Conservation (phyloP, 2,888 invertebrate genomes). For the Ceramica pisi region DNA sequence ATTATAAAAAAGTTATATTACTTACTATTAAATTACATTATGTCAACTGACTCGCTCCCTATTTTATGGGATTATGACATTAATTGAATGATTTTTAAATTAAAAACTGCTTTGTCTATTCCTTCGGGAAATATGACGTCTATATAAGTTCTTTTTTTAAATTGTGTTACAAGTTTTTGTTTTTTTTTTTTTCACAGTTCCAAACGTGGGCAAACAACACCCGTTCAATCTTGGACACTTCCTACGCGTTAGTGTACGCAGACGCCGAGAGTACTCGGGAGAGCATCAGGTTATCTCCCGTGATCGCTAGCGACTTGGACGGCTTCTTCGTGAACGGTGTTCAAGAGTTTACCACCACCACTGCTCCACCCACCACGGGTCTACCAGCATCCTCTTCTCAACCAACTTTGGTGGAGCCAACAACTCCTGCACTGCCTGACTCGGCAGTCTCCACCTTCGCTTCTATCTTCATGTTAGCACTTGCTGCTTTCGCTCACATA, state of each 20-base stretch:
- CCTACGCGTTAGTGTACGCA: conserved; percentile 65
- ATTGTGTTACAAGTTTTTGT: neutral
- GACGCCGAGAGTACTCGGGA: conserved; percentile 68
- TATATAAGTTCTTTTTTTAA: neutral
- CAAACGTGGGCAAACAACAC: conserved; percentile 76
- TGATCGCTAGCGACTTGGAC: conserved; percentile 71
- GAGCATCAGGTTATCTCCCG: conserved; percentile 74
- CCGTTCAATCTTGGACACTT: conserved; percentile 65
- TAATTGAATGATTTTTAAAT: too few relatives aligned
- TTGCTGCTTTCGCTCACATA: conserved; percentile 72
- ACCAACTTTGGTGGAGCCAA: conserved; percentile 69
- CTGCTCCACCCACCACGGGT: conserved; percentile 41
- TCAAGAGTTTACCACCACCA: conserved; percentile 19
- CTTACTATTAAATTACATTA: too few relatives aligned
- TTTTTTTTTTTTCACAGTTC: conserved; percentile 74
- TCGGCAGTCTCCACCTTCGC: conserved; percentile 76
- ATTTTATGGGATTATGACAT: too few relatives aligned
- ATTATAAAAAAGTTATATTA: too few relatives aligned
- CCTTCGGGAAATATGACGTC: too few relatives aligned
- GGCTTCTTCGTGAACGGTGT: conserved; percentile 73
- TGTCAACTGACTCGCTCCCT: too few relatives aligned
- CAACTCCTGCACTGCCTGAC: conserved; percentile 73
- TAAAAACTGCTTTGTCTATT: too few relatives aligned
- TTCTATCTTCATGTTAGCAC: conserved; percentile 71
- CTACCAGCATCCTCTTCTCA: conserved; percentile 5